Base-by-base conservation (phyloP, 2,888 invertebrate species). In the Cataglyphis cursor region DNA sequence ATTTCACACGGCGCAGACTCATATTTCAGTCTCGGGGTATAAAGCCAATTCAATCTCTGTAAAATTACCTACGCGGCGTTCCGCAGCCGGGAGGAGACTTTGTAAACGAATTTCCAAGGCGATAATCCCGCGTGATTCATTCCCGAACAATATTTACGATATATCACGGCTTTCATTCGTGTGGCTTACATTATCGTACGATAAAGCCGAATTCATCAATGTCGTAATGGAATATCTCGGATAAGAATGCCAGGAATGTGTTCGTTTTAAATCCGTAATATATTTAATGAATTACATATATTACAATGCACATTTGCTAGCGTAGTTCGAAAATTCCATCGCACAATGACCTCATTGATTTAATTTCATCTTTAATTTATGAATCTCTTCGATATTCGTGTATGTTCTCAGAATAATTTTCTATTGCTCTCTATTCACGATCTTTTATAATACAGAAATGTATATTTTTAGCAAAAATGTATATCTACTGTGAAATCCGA, bases 1-100 rank as follows among this genome's bases (percentile, higher is more conserved):
- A 93, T 93, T 94, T 93, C 92, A 92, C 91, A 86, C 90, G 89
- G 88, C 87, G 90, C 89, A 91, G 93, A 91, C 93, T 94, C 92
- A 92, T 94, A 94, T 93, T 93, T 94, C 94, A 93, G 90, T 88
- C 87, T 83, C 86, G 64, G 88, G 90, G 86, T 91, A 92, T 91
- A 92, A 91, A 91, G 92, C 89, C 93, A 93, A 93, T 93, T 93
- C 93, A 93, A 94, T 93, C 92, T 92, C 91, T 93, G 93, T 91
- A 90, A 94, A 94, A 93, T 93, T 93, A 93, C 91, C 85, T 84
- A 81, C 90, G 75, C 68, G 84, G 84, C 90, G 88, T 84, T 85
- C 83, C 89, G 74, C 54, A 81, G 61, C 66, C 65, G 57, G 66
- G 85, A 84, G 87, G 85, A 80, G 86, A 82, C 84, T 84, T 86